phyloP scores from a whole-genome alignment of 2,113 vertebrate species.

The Synchiropus splendidus region DNA sequence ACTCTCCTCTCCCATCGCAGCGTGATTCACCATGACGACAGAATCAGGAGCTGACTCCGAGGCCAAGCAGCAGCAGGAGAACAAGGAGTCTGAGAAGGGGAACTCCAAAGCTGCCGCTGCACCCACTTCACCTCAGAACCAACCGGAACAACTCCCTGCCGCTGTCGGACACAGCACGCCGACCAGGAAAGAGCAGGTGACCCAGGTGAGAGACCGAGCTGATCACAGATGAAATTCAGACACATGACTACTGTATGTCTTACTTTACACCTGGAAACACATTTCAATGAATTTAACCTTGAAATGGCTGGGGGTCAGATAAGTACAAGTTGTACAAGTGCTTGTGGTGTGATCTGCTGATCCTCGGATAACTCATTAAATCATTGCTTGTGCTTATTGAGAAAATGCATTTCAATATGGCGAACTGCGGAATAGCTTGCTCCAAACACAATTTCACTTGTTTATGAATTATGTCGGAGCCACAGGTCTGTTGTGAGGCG shows the following conservation, averaged over 20 bases:
- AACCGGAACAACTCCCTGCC: constrained; percentile 68
- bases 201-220: not conserved
- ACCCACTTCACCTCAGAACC: constrained; percentile 51
- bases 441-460: no score
- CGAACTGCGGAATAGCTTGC: no score
- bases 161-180: constrained; percentile 79
- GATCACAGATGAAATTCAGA: no score
- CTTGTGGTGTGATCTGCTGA: no score
- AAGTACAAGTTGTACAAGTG: no score
- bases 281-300: no score
- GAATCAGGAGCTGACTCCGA: constrained; percentile 83
- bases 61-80: constrained; percentile 77
- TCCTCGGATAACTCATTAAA: no score
- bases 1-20: constrained; percentile 45
- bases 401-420: no score
- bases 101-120: constrained; percentile 28
- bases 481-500: constrained; percentile 14
- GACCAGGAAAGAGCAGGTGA: constrained; percentile 72
- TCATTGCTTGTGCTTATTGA: no score
- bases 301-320: no score
- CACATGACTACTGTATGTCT: no score
- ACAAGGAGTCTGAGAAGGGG: constrained; percentile 58
- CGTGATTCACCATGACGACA: constrained; percentile 88
- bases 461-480: not conserved
- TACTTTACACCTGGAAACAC: no score